Percentiles rank a stretch among this genome's conserved stretches.
These are phyloP conservation scores for Hiodon alosoides DNA, from an alignment of 2,113 vertebrate genomes.

Conservation along the genomic window DNA sequence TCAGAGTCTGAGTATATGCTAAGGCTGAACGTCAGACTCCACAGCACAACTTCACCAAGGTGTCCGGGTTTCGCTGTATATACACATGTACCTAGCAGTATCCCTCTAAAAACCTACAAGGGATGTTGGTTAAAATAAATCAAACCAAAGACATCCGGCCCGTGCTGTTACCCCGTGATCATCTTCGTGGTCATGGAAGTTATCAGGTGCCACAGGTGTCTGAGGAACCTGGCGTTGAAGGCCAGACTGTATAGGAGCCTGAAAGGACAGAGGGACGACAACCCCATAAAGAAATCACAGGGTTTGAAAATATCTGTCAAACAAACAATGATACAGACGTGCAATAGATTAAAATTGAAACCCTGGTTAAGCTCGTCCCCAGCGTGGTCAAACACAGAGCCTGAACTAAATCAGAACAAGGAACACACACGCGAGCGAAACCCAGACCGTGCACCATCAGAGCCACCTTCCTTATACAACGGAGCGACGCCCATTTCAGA, in stretches of 20 bases:
- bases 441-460: too few species aligned
- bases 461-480: too few species aligned
- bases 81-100: not conserved
- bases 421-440: too few species aligned
- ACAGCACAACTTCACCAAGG: not conserved
- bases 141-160: not conserved
- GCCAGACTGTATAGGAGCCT: constrained; percentile 97
- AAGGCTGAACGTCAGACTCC: not conserved
- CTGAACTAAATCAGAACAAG: too few species aligned
- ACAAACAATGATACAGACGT: too few species aligned
- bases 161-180: constrained; percentile 85
- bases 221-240: constrained; percentile 92
- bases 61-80: too few species aligned
- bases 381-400: too few species aligned
- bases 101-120: not conserved
- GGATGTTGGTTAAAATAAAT: not conserved
- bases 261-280: constrained; percentile 41
- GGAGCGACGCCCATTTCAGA: too few species aligned
- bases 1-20: too few species aligned
- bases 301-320: not conserved
- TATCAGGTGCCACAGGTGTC: constrained; percentile 93
- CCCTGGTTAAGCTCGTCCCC: too few species aligned
- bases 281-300: constrained; percentile 8
- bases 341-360: not conserved
- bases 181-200: constrained; percentile 96